A percentile compares a stretch with the other conserved stretches of the same genome.
phyloP scores from a whole-genome alignment of 2,888 invertebrate genomes.

The Pheosia tremula region DNA sequence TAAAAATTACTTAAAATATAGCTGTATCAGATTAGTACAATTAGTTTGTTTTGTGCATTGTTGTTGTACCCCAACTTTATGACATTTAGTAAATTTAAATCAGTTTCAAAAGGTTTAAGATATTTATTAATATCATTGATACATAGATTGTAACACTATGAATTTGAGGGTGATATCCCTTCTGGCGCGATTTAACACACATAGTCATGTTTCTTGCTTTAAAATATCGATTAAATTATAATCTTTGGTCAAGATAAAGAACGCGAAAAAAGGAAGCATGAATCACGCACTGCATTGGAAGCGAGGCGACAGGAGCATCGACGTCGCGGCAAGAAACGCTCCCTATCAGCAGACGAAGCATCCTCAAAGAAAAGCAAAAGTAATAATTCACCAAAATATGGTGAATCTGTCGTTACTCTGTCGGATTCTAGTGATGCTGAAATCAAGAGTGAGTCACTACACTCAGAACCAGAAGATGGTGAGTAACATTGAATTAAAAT shows the following conservation, averaged over 20 bases:
- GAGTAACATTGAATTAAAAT: conserved; percentile 16
- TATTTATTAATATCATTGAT: too few species aligned
- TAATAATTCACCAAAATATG: conserved; percentile 65
- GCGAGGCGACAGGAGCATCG: conserved; percentile 87
- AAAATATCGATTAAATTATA: conserved; percentile 34
- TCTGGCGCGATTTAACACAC: too few species aligned
- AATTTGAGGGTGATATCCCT: too few species aligned
- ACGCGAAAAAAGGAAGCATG: conserved; percentile 91
- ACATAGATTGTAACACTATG: too few species aligned
- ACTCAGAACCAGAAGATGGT: conserved; percentile 78
- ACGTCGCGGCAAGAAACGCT: conserved; percentile 77
- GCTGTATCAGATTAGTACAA: too few species aligned
- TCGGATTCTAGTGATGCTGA: conserved; percentile 81
- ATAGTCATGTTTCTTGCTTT: neutral
- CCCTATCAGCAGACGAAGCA: conserved; percentile 62
- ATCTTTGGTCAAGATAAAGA: conserved; percentile 83
- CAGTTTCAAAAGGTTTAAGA: too few species aligned
- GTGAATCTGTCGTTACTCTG: conserved; percentile 75
- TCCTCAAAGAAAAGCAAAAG: conserved; percentile 68
- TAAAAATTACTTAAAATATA: too few species aligned
- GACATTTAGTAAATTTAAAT: too few species aligned
- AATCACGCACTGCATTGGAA: conserved; percentile 89
- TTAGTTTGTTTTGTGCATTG: too few species aligned
- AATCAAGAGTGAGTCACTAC: conserved; percentile 71
- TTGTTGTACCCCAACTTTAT: too few species aligned